phyloP scores from a whole-genome alignment of 2,888 invertebrate species.

The Tenthredo mesomela region DNA sequence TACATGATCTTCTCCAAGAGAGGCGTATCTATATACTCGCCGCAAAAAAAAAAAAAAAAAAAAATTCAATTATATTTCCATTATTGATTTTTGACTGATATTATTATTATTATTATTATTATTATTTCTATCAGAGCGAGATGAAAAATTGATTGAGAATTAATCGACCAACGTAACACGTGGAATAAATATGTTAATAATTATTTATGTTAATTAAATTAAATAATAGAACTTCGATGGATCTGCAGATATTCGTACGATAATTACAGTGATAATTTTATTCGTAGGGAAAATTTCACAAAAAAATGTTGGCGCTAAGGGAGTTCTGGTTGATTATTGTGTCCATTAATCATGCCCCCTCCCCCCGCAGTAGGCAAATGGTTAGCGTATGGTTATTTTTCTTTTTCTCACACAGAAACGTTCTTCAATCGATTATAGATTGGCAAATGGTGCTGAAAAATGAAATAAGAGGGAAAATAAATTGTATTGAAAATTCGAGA shows the following conservation, averaged over 20 bases:
- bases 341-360: not conserved
- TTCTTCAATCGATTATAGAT: not conserved
- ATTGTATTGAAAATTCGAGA: not conserved
- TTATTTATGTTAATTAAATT: not conserved
- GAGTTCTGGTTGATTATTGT: slow-evolving; percentile 4
- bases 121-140: not conserved
- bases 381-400: not conserved
- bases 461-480: not conserved
- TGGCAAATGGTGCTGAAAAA: slow-evolving; percentile 14
- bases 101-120: not conserved
- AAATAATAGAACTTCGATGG: not conserved
- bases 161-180: not conserved
- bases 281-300: not conserved
- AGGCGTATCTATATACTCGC: not conserved
- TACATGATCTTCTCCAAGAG: not conserved
- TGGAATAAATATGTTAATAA: too few species aligned
- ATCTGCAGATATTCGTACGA: not conserved
- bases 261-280: not conserved
- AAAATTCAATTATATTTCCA: not conserved
- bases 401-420: not conserved
- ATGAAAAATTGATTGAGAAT: not conserved
- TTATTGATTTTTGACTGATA: not conserved
- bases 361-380: not conserved
- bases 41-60: not conserved
- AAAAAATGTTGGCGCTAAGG: not conserved